Conservation (phyloP, 2,888 invertebrate species). For the Dromius quadrimaculatus region DNA sequence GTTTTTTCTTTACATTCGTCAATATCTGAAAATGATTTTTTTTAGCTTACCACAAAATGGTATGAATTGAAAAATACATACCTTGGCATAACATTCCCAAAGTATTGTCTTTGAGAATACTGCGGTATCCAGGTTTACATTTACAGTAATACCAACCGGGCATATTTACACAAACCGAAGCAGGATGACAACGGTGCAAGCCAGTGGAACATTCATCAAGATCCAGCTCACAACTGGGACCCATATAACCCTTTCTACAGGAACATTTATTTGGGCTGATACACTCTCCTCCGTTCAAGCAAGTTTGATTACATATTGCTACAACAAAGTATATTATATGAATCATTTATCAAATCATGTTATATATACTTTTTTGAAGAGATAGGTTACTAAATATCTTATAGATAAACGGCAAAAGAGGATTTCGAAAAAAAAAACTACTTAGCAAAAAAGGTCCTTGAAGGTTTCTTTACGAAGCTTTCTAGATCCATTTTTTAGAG, state of each 20-base stretch:
- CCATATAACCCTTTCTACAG: slow-evolving; percentile 85
- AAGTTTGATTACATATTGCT: slow-evolving; percentile 85
- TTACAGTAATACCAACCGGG: slow-evolving; percentile 92
- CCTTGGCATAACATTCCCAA: slow-evolving; percentile 75
- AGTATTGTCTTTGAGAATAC: slow-evolving; percentile 70
- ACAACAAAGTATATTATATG: slow-evolving; percentile 52
- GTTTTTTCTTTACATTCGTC: slow-evolving; percentile 83
- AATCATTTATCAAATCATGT: background rate
- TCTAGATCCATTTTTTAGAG: too few relatives aligned
- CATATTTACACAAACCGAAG: slow-evolving; percentile 87
- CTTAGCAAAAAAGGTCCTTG: too few relatives aligned
- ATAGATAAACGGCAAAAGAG: too few relatives aligned
- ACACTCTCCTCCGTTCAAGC: slow-evolving; percentile 88
- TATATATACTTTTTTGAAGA: background rate
- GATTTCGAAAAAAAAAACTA: too few relatives aligned
- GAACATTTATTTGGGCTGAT: slow-evolving; percentile 81
- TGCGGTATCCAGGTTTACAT: slow-evolving; percentile 83
- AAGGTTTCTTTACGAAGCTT: too few relatives aligned
- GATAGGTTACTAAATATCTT: too few relatives aligned
- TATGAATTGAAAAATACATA: slow-evolving; percentile 57
- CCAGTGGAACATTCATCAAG: slow-evolving; percentile 85
- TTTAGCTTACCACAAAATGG: background rate
- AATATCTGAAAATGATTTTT: slow-evolving; percentile 74
- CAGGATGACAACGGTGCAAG: slow-evolving; percentile 78
- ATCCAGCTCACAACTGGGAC: slow-evolving; percentile 86